These are phyloP conservation scores for Jordanella pulchra DNA, from an alignment of 2,797 vertebrate genomes.

Conservation along the genomic window DNA sequence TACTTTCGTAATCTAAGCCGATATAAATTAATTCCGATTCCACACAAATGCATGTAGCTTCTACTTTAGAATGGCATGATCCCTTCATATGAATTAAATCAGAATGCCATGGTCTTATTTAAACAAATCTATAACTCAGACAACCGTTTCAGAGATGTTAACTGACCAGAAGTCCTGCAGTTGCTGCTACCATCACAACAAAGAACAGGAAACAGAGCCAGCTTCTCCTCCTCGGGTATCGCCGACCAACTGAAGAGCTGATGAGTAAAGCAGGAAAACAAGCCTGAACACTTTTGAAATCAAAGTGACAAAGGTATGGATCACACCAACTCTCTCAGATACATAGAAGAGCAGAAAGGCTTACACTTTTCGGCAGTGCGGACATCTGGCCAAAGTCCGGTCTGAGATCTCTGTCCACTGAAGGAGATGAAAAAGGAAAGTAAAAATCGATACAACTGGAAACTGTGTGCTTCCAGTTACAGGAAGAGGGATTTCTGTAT, in stretches of 20 bases:
- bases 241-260: constrained; percentile 87
- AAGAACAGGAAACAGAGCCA: constrained; percentile 85
- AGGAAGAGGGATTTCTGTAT: neutral
- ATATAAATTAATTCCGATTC: too few relatives aligned
- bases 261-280: constrained; percentile 19
- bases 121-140: neutral
- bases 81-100: neutral
- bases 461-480: too few relatives aligned
- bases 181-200: constrained; percentile 73
- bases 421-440: neutral
- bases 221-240: constrained; percentile 85
- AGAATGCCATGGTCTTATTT: neutral
- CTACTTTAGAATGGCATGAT: neutral
- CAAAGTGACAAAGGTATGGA: neutral
- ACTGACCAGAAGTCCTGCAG: constrained; percentile 79
- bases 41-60: neutral
- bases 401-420: constrained; percentile 90
- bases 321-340: neutral
- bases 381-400: constrained; percentile 86
- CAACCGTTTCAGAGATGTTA: neutral
- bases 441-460: neutral
- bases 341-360: constrained; percentile 37
- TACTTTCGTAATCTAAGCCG: too few relatives aligned
- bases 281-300: neutral
- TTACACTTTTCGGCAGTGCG: constrained; percentile 91